Evolutionary conservation across 2,113 vertebrate species (phyloP).

Genomic region (Acrocephalus arundinaceus): DNA sequence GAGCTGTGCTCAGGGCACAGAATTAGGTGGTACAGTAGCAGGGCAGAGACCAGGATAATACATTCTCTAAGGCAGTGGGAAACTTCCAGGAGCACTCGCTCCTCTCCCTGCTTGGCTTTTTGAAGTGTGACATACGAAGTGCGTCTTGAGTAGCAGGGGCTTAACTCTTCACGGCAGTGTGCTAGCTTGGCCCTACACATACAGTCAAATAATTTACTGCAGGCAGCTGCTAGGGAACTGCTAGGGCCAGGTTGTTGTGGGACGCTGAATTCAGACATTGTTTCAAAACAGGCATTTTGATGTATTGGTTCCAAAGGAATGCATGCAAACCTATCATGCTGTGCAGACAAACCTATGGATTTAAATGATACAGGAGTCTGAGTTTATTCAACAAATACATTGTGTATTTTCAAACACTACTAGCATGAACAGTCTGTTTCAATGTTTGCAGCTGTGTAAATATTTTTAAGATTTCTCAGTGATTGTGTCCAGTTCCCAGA

Average conservation of each 20-base stretch:
- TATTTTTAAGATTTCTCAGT: background rate
- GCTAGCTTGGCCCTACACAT: background rate
- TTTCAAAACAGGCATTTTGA: background rate
- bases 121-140: background rate
- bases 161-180: background rate
- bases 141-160: background rate
- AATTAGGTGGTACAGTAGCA: background rate
- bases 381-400: background rate
- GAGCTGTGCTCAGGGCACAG: background rate
- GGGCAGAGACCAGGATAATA: background rate
- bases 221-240: background rate
- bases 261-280: background rate
- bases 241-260: background rate
- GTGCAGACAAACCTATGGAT: background rate
- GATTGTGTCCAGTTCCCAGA: background rate
- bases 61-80: background rate
- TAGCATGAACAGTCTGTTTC: background rate
- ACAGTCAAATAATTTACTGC: background rate
- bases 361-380: background rate
- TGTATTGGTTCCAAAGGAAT: background rate
- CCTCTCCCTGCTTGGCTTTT: background rate
- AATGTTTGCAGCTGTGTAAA: background rate
- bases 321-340: background rate
- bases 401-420: background rate
- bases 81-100: background rate